Base-by-base conservation (phyloP, 1,140 invertebrate genomes). In the Aphelinus certus region DNA sequence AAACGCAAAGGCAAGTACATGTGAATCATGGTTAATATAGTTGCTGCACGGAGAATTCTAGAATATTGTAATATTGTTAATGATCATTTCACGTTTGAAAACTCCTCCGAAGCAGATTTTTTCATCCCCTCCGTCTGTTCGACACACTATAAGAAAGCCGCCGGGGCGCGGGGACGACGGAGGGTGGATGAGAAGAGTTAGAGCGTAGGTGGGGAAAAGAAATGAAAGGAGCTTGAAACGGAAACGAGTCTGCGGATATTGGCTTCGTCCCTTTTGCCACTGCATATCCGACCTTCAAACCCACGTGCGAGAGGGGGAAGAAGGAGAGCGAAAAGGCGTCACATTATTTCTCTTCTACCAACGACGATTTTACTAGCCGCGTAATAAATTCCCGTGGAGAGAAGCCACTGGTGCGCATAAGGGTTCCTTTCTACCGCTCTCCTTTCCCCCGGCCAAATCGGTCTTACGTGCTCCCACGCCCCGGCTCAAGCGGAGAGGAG, bases 231-330 rank as follows among this genome's bases (percentile, higher is more conserved):
- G 7, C 42, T 63, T 74, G 49, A 74, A 74, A 68, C 65, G 72
- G 45, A 74, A 73, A 68, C 47, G 65, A 74, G 49, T 67, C 49
- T 57, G 26, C 51, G 46, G 66, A 75, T 75, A 70, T 75, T 75
- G 66, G 10, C 58, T 74, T 61, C 49, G 56, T 51, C 56, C 63
- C 57, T 55, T 43, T 61, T 45, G 6, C 26, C 63, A 5, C 47
- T 75, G 66, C 66, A 70, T 70, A 75, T 64, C 67, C 66, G 67
- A 69, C 57, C 55, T 70, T 70, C 60, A 26, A 4, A 46, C 53
- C 5, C 6, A 49, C 55, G 7, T 46, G 55, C 53, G 26, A 26
- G 26, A 26, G 26, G 26, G 26, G 26, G 26, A 26, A 71, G 10
- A 65, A 56, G 49, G 47, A 65, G 7, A 42, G 51, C 6, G 53